phyloP scores from a whole-genome alignment of 2,888 invertebrate genomes.

The Ferrisia virgata region DNA sequence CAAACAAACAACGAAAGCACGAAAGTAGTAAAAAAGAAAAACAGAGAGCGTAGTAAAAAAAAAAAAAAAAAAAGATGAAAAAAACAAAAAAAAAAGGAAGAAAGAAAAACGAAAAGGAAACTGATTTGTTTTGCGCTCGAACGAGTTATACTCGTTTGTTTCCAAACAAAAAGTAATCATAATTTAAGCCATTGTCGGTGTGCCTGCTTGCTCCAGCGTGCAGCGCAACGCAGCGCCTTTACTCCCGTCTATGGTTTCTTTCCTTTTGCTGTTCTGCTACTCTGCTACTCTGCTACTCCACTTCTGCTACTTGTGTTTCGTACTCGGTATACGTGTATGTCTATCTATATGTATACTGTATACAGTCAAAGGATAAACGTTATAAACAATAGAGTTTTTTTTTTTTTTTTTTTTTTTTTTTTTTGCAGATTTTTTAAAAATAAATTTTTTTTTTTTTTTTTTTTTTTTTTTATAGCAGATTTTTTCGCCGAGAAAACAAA shows the following conservation, averaged over 20 bases:
- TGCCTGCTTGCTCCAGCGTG: background rate
- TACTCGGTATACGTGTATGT: background rate
- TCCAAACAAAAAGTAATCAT: conserved; percentile 44
- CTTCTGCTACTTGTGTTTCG: background rate
- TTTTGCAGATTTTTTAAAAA: no score
- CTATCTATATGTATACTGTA: no score
- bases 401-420: no score
- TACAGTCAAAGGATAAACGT: conserved; percentile 27
- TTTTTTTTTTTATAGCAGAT: background rate
- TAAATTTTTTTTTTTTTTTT: no score
- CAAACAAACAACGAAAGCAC: no score
- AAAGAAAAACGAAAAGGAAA: conserved; percentile 42
- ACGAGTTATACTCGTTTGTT: conserved; percentile 45
- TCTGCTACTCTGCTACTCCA: background rate
- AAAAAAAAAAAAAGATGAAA: background rate
- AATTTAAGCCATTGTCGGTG: conserved; percentile 44
- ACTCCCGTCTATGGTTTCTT: conserved; percentile 10
- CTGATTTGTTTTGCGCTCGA: conserved; percentile 45
- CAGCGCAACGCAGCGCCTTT: no score
- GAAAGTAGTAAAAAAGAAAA: background rate
- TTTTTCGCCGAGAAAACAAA: conserved; percentile 39
- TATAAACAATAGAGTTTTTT: conserved; percentile 40
- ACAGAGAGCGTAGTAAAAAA: background rate
- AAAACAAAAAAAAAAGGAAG: background rate
- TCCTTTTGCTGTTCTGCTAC: background rate